Percentiles rank a stretch among this genome's conserved stretches.
Evolutionary conservation across 2,113 vertebrate species (phyloP).

Genomic region (Pavo muticus): DNA sequence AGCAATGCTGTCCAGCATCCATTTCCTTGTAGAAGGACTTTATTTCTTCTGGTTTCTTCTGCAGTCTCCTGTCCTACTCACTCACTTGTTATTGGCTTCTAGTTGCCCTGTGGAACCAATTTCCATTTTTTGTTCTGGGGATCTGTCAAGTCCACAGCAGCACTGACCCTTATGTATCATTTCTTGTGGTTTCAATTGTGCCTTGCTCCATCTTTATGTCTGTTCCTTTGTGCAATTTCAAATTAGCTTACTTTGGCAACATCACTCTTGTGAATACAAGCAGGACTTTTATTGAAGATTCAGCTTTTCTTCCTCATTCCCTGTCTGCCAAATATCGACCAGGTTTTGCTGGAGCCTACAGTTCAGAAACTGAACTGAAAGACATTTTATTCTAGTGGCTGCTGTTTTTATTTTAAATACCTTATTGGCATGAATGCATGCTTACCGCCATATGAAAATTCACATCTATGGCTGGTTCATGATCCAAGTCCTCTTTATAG

Average conservation of each 20-base stretch:
- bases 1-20: background rate
- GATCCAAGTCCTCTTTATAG: background rate
- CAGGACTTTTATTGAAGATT: constrained; percentile 29
- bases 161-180: background rate
- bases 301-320: constrained; percentile 27
- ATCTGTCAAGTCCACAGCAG: background rate
- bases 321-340: constrained; percentile 34
- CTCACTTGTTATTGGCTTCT: background rate
- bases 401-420: background rate
- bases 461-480: background rate
- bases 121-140: background rate
- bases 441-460: background rate
- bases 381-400: background rate
- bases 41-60: background rate
- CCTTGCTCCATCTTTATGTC: background rate
- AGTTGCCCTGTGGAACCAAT: background rate
- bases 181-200: background rate
- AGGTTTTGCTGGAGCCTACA: constrained; percentile 16
- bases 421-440: background rate
- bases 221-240: background rate
- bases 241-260: background rate
- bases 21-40: background rate
- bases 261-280: background rate
- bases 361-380: background rate
- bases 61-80: background rate